phyloP scores from a whole-genome alignment of 1,140 invertebrate species.

The Zeugodacus cucurbitae region DNA sequence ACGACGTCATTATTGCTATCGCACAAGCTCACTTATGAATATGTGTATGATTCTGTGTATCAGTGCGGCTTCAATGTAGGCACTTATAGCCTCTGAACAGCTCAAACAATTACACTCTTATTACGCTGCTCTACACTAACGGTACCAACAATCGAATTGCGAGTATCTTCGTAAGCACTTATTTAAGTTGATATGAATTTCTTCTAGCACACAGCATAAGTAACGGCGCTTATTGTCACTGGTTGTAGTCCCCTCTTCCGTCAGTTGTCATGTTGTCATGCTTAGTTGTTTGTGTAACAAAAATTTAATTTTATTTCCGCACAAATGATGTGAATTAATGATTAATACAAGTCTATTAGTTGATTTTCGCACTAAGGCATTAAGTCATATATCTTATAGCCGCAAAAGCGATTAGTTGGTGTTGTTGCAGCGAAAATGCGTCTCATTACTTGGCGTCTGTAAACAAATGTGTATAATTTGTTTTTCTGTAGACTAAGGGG shows the following conservation, averaged over 20 bases:
- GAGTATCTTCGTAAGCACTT: not conserved
- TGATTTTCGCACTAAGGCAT: not conserved
- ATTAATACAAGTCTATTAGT: too few relatives aligned
- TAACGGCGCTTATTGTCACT: not conserved
- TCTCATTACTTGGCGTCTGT: not conserved
- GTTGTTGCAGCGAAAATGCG: not conserved
- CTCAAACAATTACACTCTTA: not conserved
- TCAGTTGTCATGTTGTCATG: not conserved
- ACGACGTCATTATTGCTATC: not conserved
- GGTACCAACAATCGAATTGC: not conserved
- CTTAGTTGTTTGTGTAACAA: not conserved
- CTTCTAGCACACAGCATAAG: not conserved
- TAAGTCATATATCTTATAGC: not conserved
- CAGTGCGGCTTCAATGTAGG: not conserved
- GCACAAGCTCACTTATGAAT: not conserved
- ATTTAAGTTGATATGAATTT: not conserved
- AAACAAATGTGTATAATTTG: not conserved
- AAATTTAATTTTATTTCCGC: conserved; percentile 25
- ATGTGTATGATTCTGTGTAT: not conserved
- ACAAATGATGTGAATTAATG: conserved; percentile 5
- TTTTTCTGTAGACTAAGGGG: not conserved
- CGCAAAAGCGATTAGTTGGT: not conserved
- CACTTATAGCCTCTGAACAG: not conserved
- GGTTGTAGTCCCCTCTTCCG: not conserved
- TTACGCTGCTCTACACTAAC: not conserved